Base-by-base conservation (phyloP, 1,140 invertebrate genomes). In the Zophobas atratus region DNA sequence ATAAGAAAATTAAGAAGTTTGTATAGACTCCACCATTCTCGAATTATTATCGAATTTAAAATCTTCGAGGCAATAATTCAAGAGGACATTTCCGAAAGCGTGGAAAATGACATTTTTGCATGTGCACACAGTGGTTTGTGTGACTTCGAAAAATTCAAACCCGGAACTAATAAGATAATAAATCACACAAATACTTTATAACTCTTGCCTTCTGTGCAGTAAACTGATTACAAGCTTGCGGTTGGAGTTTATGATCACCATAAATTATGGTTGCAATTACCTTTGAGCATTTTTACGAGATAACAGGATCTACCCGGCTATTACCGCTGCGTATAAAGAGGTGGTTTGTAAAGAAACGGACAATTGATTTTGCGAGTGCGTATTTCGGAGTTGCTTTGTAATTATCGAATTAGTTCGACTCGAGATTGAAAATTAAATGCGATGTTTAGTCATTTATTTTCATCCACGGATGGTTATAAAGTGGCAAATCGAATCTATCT, bases 1-100 rank as follows among this genome's bases (percentile, higher is more conserved):
- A 85, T 85, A 84, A 84, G 81, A 79, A 81, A 83, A 85, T 84
- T 81, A 81, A 79, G 75, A 78, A 77, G 60, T 73, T 20, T 33
- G 39, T 75, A 49, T 53, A 49, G 57, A 73, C 4, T 73, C 49
- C 35, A 33, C 20, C 38, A 43, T 60, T 20, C 33, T 60, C 56
- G 34, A 60, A 60, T 36, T 60, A 36, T 34, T 60, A 33, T 60
- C 38, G 46, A 53, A 72, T 72, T 72, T 72, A 51, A 49, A 72
- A 63, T 6, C 35, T 4, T 6, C 53, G 2, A 4, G 49, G 49
- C 43, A 46, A 46, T 46, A 46, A 46, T 46, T 4, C 6, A 46
- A 3, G 3, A 4, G 3, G 3, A 46, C 3, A 46, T 46, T 8
- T 3, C 43, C 6, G 43, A 46, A 8, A 46, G 20, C 43, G 20